A percentile compares a stretch with the other conserved stretches of the same genome.
Conservation (phyloP, 2,113 vertebrate genomes). For the Aegotheles bennettii region DNA sequence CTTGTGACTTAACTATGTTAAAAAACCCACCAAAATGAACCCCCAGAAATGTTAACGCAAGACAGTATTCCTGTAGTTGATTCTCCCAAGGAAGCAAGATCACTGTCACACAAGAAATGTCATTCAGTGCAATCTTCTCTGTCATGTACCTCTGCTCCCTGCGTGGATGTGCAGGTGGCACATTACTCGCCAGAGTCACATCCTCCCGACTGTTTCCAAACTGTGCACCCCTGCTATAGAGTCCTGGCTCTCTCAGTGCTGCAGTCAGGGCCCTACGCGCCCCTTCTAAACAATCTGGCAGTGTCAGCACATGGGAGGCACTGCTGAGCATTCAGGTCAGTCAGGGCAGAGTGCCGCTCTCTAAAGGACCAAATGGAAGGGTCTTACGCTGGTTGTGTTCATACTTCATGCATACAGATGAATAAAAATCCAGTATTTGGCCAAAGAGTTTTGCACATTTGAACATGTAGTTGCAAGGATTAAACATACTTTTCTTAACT, state of each 20-base stretch:
- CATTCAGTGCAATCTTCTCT: not conserved
- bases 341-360: not conserved
- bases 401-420: not conserved
- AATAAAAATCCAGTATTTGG: not conserved
- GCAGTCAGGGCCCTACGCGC: rapidly evolving
- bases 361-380: not conserved
- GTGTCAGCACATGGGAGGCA: rapidly evolving
- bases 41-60: not conserved
- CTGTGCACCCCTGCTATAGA: not conserved
- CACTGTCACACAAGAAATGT: not conserved
- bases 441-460: not conserved
- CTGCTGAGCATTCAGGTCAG: not conserved
- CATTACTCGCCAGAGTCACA: not conserved
- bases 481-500: not conserved
- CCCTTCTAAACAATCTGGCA: not conserved
- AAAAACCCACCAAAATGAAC: not conserved
- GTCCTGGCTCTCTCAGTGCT: not conserved
- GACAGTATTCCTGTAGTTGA: not conserved
- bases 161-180: too few relatives aligned
- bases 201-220: not conserved
- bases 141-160: not conserved
- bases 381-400: not conserved
- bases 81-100: rapidly evolving
- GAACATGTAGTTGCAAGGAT: not conserved
- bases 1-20: not conserved